These are phyloP conservation scores for Trichechus manatus DNA, from an alignment of 2,113 vertebrate species.

Conservation along the genomic window DNA sequence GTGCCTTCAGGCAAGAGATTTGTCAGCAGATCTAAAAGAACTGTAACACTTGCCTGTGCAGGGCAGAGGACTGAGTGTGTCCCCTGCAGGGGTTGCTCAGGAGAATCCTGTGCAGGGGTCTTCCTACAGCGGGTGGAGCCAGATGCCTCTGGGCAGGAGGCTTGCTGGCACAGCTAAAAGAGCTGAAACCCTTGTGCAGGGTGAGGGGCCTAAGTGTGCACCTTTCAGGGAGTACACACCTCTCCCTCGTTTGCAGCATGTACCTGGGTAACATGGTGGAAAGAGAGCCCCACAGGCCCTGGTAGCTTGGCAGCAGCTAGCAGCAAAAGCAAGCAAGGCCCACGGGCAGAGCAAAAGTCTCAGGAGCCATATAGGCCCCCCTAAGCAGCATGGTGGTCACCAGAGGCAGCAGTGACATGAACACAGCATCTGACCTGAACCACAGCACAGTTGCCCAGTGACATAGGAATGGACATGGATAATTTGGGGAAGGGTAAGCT, in stretches of 20 bases:
- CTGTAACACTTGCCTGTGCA: no score
- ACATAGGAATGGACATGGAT: not conserved
- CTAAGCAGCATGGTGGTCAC: not conserved
- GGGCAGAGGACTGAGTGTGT: no score
- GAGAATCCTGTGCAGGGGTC: no score
- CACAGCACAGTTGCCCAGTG: not conserved
- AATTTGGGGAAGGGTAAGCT: not conserved
- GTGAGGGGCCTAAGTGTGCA: no score
- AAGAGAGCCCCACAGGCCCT: no score
- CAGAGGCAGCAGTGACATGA: not conserved
- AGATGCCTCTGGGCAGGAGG: not conserved
- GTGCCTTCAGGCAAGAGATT: no score
- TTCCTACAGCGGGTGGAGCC: no score
- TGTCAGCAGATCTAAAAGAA: no score
- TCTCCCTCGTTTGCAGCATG: not conserved
- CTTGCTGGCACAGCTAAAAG: not conserved
- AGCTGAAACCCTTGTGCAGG: not conserved
- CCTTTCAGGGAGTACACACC: no score
- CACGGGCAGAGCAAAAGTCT: not conserved
- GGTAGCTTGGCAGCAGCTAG: not conserved
- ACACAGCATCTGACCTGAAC: not conserved
- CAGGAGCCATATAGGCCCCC: not conserved
- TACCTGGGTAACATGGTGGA: not conserved
- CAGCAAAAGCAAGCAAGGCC: not conserved
- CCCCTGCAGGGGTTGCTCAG: no score